These are phyloP conservation scores for Lepisosteus osseus DNA, from an alignment of 2,113 vertebrate species.

Conservation along the genomic window DNA sequence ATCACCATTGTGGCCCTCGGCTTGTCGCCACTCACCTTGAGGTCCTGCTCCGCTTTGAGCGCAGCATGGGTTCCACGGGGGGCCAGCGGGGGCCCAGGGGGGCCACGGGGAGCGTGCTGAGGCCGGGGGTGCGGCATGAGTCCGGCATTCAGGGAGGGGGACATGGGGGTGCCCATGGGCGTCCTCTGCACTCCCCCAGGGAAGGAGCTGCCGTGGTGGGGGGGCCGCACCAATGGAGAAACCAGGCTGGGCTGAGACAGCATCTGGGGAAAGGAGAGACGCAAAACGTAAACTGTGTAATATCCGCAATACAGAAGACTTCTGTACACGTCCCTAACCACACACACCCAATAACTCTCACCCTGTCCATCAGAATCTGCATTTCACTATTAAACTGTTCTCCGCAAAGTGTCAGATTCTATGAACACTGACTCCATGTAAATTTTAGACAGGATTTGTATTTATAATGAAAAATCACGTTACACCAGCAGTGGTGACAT, in stretches of 20 bases:
- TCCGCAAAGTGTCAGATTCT: too few species aligned
- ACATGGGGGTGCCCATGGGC: constrained; percentile 76
- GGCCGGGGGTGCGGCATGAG: constrained; percentile 89
- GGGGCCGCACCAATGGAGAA: constrained; percentile 88
- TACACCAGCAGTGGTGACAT: too few species aligned
- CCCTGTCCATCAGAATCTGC: too few species aligned
- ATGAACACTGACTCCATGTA: too few species aligned
- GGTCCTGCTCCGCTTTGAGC: constrained; percentile 87
- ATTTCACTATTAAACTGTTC: too few species aligned
- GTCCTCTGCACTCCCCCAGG: constrained; percentile 87
- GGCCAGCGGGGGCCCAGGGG: constrained; percentile 74
- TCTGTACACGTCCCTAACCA: too few species aligned
- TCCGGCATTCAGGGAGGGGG: constrained; percentile 80
- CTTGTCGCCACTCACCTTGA: constrained; percentile 72
- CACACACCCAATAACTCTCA: too few species aligned
- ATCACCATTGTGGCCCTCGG: neutral
- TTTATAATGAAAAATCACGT: too few species aligned
- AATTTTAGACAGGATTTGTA: too few species aligned
- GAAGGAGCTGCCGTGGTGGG: constrained; percentile 84
- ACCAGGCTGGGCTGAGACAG: constrained; percentile 94
- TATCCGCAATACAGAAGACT: too few species aligned
- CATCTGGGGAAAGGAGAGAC: constrained; percentile 63
- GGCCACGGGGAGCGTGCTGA: constrained; percentile 77
- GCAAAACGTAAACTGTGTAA: neutral
- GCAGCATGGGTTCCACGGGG: constrained; percentile 82